phyloP scores from a whole-genome alignment of 1,140 invertebrate species.

The Drosophila teissieri region DNA sequence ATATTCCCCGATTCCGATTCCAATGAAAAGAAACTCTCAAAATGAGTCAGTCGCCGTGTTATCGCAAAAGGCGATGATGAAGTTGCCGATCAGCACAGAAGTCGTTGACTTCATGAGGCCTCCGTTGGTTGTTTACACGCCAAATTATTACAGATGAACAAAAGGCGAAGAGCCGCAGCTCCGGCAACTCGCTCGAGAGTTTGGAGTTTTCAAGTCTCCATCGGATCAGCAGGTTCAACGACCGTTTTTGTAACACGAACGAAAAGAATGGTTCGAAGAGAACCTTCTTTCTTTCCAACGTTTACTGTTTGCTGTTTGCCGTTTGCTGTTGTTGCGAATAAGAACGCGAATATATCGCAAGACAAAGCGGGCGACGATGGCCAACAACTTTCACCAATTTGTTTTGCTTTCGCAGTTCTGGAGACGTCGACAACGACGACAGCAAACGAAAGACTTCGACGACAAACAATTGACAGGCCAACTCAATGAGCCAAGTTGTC shows the following conservation, averaged over 20 bases:
- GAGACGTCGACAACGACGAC: slow-evolving; percentile 42
- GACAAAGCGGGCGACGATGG: slow-evolving; percentile 75
- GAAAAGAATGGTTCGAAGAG: slow-evolving; percentile 48
- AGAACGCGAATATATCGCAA: slow-evolving; percentile 73
- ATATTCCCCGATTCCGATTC: slow-evolving; percentile 67
- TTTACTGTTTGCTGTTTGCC: slow-evolving; percentile 23
- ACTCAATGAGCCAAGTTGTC: slow-evolving; percentile 49
- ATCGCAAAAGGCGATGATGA: slow-evolving; percentile 38
- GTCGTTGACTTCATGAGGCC: slow-evolving; percentile 72
- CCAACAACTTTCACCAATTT: slow-evolving; percentile 84
- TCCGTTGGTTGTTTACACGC: slow-evolving; percentile 67
- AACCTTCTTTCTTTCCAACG: slow-evolving; percentile 47
- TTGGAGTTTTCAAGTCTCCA: slow-evolving; percentile 20
- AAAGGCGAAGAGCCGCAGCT: slow-evolving; percentile 50
- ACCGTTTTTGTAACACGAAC: slow-evolving; percentile 77
- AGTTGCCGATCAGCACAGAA: slow-evolving; percentile 57
- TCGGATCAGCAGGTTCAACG: slow-evolving; percentile 64
- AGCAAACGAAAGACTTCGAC: slow-evolving; percentile 55
- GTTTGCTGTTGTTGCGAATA: slow-evolving; percentile 66
- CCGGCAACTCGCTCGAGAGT: slow-evolving; percentile 19
- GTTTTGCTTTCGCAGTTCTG: slow-evolving; percentile 83
- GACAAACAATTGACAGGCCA: slow-evolving; percentile 72
- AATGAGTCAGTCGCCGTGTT: slow-evolving; percentile 44
- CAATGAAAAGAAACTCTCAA: slow-evolving; percentile 77
- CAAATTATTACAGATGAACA: slow-evolving; percentile 82